Evolutionary conservation across 2,888 invertebrate genomes (phyloP).

Genomic region (Luperina testacea): DNA sequence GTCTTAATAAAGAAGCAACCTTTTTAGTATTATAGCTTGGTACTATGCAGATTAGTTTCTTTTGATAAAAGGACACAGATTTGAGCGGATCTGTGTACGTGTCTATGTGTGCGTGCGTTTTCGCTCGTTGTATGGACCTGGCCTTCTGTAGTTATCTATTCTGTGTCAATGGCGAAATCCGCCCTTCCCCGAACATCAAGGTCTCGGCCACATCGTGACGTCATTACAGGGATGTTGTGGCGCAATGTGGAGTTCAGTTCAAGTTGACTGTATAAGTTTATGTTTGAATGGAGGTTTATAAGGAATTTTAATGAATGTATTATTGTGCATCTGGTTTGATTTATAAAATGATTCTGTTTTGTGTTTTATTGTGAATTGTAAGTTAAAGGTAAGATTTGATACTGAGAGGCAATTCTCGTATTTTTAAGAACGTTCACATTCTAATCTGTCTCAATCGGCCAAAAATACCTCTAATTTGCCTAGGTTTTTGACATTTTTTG

Average conservation of each 20-base stretch:
- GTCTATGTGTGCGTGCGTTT: neutral
- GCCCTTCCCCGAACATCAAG: conserved; percentile 68
- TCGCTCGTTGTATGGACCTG: neutral
- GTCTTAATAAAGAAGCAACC: no score
- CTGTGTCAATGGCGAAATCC: conserved; percentile 54
- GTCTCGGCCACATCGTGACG: conserved; percentile 75
- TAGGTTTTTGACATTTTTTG: no score
- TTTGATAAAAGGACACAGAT: neutral
- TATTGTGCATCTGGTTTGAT: neutral
- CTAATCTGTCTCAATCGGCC: no score
- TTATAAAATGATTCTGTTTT: neutral
- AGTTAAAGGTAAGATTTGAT: no score
- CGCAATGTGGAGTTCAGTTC: conserved; percentile 37
- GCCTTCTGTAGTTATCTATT: neutral
- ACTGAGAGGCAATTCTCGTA: no score
- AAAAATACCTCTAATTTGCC: no score
- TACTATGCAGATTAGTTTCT: neutral
- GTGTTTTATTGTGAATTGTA: neutral
- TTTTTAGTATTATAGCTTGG: no score
- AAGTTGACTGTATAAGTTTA: neutral
- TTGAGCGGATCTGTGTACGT: neutral
- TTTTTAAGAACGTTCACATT: no score
- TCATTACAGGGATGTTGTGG: conserved; percentile 66
- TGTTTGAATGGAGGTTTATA: conserved; percentile 23
- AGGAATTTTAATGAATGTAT: conserved; percentile 6